Evolutionary conservation across 2,888 invertebrate genomes (phyloP).

Genomic region (Parnassius orleans): DNA sequence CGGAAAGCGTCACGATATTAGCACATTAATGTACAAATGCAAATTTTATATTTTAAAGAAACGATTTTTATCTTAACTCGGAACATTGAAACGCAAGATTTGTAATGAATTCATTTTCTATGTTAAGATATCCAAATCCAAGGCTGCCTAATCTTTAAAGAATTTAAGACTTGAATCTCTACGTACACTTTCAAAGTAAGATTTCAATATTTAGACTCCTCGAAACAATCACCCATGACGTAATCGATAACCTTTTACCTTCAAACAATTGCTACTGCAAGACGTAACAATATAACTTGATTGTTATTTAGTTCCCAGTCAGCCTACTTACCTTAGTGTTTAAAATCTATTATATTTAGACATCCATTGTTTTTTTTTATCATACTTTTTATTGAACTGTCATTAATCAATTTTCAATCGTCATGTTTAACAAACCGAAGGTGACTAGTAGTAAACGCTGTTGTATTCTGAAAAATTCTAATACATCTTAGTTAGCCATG

Average conservation of each 20-base stretch:
- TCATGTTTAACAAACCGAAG: no score
- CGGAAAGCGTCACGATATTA: not conserved
- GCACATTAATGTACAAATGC: not conserved
- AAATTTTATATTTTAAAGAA: no score
- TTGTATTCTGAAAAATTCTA: no score
- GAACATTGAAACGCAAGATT: no score
- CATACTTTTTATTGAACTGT: not conserved
- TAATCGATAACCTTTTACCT: slow-evolving; percentile 23
- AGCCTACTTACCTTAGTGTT: slow-evolving; percentile 6
- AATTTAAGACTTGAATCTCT: not conserved
- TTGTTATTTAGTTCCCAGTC: slow-evolving; percentile 17
- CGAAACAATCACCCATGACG: slow-evolving; percentile 6
- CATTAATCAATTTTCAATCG: no score
- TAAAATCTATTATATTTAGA: slow-evolving; percentile 11
- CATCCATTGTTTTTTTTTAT: slow-evolving; percentile 6
- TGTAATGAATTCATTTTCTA: no score
- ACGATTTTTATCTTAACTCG: no score
- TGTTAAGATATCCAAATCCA: no score
- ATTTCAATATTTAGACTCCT: slow-evolving; percentile 14
- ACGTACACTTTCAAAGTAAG: not conserved
- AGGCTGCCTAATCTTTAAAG: not conserved
- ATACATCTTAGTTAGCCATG: not conserved
- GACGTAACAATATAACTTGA: slow-evolving; percentile 7
- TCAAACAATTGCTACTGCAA: slow-evolving; percentile 13
- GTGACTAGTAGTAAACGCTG: no score